Evolutionary conservation across 2,113 vertebrate genomes (phyloP).

Genomic region (Corythornis vintsioides): DNA sequence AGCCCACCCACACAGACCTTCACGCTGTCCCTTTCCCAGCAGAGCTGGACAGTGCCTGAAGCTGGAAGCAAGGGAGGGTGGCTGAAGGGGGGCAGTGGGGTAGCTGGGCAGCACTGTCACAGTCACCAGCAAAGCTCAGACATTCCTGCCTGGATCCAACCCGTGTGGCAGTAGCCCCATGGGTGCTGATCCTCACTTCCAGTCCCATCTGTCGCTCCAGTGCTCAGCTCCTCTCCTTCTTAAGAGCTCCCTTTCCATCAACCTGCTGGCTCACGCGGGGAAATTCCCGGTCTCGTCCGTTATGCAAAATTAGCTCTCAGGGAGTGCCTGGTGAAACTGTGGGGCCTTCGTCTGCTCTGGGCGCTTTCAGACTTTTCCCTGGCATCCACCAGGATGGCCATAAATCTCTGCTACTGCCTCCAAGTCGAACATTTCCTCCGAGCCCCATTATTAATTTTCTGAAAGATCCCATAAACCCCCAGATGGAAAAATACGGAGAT

Average conservation of each 20-base stretch:
- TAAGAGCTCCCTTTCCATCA: background rate
- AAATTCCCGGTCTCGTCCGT: background rate
- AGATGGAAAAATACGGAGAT: slow-evolving; percentile 61
- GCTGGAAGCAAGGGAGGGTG: background rate
- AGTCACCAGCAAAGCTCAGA: background rate
- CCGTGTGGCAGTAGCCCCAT: rapidly evolving
- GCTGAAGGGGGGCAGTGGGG: rapidly evolving
- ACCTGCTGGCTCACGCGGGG: background rate
- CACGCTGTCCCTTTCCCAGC: background rate
- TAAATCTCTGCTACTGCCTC: slow-evolving; percentile 51
- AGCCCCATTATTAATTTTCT: slow-evolving; percentile 68
- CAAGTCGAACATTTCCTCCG: slow-evolving; percentile 62
- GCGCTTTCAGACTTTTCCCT: slow-evolving; percentile 41
- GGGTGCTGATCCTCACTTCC: background rate
- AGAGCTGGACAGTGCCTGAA: background rate
- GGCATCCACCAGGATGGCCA: background rate
- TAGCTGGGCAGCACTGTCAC: rapidly evolving
- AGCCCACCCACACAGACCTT: background rate
- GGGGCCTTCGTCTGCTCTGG: background rate
- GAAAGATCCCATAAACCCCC: slow-evolving; percentile 62
- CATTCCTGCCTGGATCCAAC: background rate
- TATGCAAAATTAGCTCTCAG: background rate
- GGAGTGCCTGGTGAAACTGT: background rate
- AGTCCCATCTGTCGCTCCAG: background rate
- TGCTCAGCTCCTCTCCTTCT: background rate